phyloP scores from a whole-genome alignment of 1,140 invertebrate genomes.

The Drosophila tristis region DNA sequence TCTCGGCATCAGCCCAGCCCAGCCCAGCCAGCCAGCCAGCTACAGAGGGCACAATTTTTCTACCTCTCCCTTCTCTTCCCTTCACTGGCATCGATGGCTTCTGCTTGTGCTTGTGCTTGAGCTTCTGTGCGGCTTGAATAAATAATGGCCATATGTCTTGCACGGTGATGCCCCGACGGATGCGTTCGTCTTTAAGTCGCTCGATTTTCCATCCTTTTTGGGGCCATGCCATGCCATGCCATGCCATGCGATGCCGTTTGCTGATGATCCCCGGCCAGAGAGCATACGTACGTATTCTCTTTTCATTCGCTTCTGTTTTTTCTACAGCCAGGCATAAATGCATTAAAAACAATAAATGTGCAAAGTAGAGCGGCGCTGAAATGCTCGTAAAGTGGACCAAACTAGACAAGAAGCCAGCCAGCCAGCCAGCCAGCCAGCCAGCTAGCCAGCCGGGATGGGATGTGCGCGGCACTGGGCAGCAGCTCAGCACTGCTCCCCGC shows the following conservation, averaged over 20 bases:
- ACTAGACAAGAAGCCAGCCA: conserved; percentile 39
- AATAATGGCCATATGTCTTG: conserved; percentile 75
- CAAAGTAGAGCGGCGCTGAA: conserved; percentile 44
- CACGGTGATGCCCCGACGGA: conserved; percentile 43
- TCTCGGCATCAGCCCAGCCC: conserved; percentile 55
- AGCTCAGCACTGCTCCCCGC: not conserved
- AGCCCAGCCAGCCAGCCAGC: conserved; percentile 6
- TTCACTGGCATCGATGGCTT: conserved; percentile 1
- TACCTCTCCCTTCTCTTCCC: conserved; percentile 4
- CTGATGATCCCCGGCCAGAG: not conserved
- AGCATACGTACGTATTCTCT: conserved; percentile 1
- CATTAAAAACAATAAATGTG: conserved; percentile 71
- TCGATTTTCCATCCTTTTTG: conserved; percentile 40
- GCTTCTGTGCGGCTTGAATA: conserved; percentile 60
- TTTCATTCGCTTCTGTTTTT: not conserved
- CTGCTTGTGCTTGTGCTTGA: not conserved
- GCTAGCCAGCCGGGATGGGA: conserved; percentile 2
- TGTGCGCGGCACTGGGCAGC: conserved; percentile 31
- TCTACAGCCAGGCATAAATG: conserved; percentile 38
- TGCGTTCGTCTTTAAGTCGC: conserved; percentile 43
- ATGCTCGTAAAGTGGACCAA: conserved; percentile 51
- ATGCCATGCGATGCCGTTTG: not conserved
- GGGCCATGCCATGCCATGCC: not conserved
- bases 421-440: conserved; percentile 10
- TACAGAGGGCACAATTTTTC: conserved; percentile 51